A percentile compares a stretch with the other conserved stretches of the same genome.
Conservation (phyloP, 1,140 invertebrate genomes). For the Argopecten irradians region DNA sequence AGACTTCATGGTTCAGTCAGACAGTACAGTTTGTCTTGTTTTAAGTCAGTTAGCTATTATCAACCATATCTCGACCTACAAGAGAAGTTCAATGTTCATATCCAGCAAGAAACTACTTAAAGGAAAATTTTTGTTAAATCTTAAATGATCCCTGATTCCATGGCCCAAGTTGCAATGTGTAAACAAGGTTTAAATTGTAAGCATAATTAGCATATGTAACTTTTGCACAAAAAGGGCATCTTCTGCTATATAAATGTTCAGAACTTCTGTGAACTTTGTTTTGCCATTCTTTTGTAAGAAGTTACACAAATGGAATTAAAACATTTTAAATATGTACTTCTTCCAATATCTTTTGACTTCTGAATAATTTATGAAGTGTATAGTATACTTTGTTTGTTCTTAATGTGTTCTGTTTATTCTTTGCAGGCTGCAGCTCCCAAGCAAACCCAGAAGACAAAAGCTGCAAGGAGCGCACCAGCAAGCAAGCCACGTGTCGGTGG, state of each 20-base stretch:
- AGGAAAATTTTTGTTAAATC: no score
- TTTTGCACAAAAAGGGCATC: no score
- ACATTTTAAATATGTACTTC: not conserved
- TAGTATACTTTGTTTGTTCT: not conserved
- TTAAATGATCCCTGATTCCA: no score
- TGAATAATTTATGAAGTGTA: not conserved
- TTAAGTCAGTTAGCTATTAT: no score
- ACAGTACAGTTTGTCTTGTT: no score
- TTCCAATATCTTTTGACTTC: not conserved
- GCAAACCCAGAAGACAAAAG: slow-evolving; percentile 80
- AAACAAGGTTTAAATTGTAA: no score
- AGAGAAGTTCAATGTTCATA: no score
- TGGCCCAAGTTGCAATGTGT: no score
- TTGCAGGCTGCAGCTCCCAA: slow-evolving; percentile 68
- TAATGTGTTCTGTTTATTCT: slow-evolving; percentile 21
- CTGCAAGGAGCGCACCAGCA: slow-evolving; percentile 89
- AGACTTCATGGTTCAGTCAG: no score
- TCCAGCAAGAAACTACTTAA: no score
- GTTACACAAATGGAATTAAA: not conserved
- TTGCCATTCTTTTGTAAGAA: not conserved
- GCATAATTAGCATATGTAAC: no score
- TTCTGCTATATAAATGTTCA: not conserved
- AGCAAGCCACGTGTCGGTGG: slow-evolving; percentile 93
- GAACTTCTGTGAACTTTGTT: not conserved
- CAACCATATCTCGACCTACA: no score